These are phyloP conservation scores for Drosophila phalerata DNA, from an alignment of 2,888 invertebrate species.

Conservation along the genomic window DNA sequence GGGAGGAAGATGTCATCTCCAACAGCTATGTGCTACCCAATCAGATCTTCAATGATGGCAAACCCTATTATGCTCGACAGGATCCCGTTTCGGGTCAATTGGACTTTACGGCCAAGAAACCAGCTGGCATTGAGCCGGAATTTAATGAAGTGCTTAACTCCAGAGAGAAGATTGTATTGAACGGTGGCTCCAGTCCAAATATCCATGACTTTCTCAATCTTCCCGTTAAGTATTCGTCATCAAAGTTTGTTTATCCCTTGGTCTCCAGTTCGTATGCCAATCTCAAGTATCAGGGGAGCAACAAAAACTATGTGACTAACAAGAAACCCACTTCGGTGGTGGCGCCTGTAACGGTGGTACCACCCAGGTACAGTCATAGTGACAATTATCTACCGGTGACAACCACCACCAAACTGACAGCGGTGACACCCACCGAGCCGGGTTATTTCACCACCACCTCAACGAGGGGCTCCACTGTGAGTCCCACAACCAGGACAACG, in stretches of 20 bases:
- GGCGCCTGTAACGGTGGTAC: slow-evolving; percentile 75
- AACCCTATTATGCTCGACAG: slow-evolving; percentile 90
- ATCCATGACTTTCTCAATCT: slow-evolving; percentile 90
- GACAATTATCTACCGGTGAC: slow-evolving; percentile 75
- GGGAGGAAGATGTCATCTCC: slow-evolving; percentile 83
- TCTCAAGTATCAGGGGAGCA: slow-evolving; percentile 89
- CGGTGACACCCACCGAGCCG: slow-evolving; percentile 70
- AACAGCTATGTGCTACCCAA: slow-evolving; percentile 86
- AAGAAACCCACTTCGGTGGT: slow-evolving; percentile 86
- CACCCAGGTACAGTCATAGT: slow-evolving; percentile 72
- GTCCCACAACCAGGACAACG: slow-evolving; percentile 49
- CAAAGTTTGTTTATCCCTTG: slow-evolving; percentile 89
- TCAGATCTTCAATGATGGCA: slow-evolving; percentile 89
- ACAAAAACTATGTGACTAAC: slow-evolving; percentile 86
- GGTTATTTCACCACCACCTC: slow-evolving; percentile 32
- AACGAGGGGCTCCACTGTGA: slow-evolving; percentile 44
- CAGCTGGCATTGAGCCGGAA: slow-evolving; percentile 85
- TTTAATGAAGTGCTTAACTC: slow-evolving; percentile 84
- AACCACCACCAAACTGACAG: slow-evolving; percentile 75
- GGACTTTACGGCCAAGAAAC: slow-evolving; percentile 87
- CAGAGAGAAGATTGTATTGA: slow-evolving; percentile 88
- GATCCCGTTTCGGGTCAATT: slow-evolving; percentile 89
- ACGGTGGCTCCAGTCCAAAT: slow-evolving; percentile 87
- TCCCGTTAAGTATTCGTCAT: slow-evolving; percentile 89
- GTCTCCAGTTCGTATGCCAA: slow-evolving; percentile 91